Evolutionary conservation across 2,113 vertebrate species (phyloP).

Genomic region (Indicator indicator): DNA sequence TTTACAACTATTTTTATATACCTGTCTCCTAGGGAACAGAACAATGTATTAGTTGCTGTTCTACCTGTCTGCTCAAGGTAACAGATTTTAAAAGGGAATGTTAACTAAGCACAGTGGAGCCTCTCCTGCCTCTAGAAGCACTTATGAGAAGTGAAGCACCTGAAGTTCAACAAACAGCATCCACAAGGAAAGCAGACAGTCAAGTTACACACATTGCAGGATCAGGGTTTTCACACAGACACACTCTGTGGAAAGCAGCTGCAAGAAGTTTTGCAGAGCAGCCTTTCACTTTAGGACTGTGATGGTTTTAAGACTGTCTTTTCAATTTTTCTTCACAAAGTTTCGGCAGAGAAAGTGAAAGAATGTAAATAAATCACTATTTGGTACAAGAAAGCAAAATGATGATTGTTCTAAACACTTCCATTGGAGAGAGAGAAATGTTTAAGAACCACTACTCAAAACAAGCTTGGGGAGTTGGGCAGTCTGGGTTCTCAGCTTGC

Average conservation of each 20-base stretch:
- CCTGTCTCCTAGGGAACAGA: background rate
- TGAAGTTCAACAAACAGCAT: background rate
- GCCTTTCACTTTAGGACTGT: background rate
- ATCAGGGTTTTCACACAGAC: background rate
- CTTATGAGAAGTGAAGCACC: background rate
- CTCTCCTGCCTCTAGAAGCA: background rate
- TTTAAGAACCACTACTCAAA: too few species aligned
- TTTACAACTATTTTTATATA: background rate
- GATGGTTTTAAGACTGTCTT: too few species aligned
- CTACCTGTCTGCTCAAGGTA: background rate
- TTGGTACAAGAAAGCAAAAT: too few species aligned
- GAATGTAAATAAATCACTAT: too few species aligned
- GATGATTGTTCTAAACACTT: too few species aligned
- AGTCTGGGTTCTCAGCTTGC: too few species aligned
- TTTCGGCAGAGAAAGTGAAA: too few species aligned
- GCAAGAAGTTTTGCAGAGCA: background rate
- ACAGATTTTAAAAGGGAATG: background rate
- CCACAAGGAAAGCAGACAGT: background rate
- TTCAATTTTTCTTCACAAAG: too few species aligned
- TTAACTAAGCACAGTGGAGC: background rate
- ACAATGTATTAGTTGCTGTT: background rate
- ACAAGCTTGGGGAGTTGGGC: too few species aligned
- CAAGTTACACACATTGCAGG: background rate
- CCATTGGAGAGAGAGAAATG: too few species aligned
- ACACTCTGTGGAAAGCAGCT: background rate